A percentile compares a stretch with the other conserved stretches of the same genome.
Conservation (phyloP, 2,888 invertebrate species). For the Phasia obesa region DNA sequence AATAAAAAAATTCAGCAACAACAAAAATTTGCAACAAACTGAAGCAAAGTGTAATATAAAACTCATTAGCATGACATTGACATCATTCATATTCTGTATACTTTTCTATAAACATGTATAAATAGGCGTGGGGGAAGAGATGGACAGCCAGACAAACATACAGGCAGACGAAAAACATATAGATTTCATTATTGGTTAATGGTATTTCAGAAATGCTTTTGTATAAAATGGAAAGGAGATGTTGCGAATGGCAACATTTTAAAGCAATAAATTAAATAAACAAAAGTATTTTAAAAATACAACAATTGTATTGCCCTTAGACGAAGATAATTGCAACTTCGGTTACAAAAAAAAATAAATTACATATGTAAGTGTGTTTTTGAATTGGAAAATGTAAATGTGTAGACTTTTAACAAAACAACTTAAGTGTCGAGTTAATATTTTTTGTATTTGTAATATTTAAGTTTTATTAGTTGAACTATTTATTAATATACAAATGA, state of each 20-base stretch:
- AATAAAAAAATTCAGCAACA: too few relatives aligned
- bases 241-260: constrained; percentile 14
- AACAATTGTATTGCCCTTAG: too few relatives aligned
- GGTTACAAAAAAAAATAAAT: too few relatives aligned
- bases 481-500: too few relatives aligned
- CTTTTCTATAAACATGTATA: constrained; percentile 7
- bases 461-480: too few relatives aligned
- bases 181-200: constrained; percentile 32
- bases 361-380: too few relatives aligned
- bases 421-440: too few relatives aligned
- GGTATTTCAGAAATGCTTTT: constrained; percentile 27
- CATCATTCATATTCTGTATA: constrained; percentile 48
- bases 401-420: too few relatives aligned
- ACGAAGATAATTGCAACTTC: constrained; percentile 13
- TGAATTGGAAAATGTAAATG: not conserved
- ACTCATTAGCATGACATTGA: constrained; percentile 52
- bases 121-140: too few relatives aligned
- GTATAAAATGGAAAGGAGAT: constrained; percentile 6
- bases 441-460: too few relatives aligned
- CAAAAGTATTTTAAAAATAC: not conserved
- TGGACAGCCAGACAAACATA: not conserved
- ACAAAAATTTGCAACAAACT: too few relatives aligned
- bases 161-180: not conserved
- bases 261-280: not conserved
- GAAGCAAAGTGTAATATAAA: not conserved